These are phyloP conservation scores for Cavia porcellus DNA, from an alignment of 2,113 vertebrate genomes.

Conservation along the genomic window DNA sequence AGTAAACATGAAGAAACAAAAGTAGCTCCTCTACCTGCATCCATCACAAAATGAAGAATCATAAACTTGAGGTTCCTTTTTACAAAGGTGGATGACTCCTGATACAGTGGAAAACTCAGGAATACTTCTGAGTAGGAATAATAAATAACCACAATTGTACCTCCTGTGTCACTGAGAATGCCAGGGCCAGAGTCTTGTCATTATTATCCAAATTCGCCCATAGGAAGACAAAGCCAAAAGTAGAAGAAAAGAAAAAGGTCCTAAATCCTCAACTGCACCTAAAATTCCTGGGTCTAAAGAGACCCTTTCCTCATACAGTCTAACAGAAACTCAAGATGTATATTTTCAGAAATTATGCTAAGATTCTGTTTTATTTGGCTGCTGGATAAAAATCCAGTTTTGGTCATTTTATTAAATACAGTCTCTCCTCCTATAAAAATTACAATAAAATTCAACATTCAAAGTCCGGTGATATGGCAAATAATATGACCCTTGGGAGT, in stretches of 20 bases:
- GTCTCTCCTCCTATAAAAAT: constrained; percentile 62
- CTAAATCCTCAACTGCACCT: not conserved
- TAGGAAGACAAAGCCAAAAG: not conserved
- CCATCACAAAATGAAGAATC: not conserved
- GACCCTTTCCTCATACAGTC: not conserved
- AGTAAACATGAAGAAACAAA: not conserved
- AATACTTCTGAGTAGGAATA: not conserved
- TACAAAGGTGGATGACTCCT: not conserved
- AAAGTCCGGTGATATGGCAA: constrained; percentile 39
- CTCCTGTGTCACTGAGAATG: not conserved
- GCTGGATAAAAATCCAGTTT: not conserved
- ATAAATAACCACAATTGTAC: not conserved
- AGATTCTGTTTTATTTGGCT: constrained; percentile 59
- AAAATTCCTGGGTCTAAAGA: not conserved
- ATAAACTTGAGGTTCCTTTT: not conserved
- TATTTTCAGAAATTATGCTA: constrained; percentile 40
- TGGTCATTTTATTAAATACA: constrained; percentile 67
- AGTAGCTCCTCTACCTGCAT: not conserved
- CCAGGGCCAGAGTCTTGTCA: not conserved
- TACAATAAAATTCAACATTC: constrained; percentile 66
- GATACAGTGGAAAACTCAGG: not conserved
- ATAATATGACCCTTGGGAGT: not conserved
- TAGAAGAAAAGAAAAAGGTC: not conserved
- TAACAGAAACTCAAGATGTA: constrained; percentile 1
- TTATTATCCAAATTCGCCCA: not conserved